Evolutionary conservation across 2,888 invertebrate genomes (phyloP), one percentile per base, ranked within the genome.

Genomic region (Thumatha senex): DNA sequence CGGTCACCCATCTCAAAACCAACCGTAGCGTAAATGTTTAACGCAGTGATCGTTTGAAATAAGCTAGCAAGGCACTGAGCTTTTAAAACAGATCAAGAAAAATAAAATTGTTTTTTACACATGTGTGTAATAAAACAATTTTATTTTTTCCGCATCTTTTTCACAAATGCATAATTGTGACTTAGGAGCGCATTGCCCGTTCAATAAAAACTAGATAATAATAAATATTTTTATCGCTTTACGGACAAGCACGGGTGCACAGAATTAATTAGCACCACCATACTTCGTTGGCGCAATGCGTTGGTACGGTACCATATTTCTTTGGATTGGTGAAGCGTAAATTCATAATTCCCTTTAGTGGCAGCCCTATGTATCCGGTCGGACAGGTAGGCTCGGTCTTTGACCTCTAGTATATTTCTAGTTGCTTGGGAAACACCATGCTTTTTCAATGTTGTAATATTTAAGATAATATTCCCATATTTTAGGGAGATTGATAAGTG

Each of bases 281-380:
- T 48, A 13, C 34, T 40, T 46, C 48, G 35, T n/a, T n/a, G n/a
- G n/a, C n/a, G n/a, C n/a, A n/a, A n/a, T 46, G 36, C 49, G 5
- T 4, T 24, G 18, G 18, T 24, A 24, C 18, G 18, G 18, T 24
- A 24, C 18, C 3, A 24, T 24, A 4, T 24, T 24, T 24, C 60
- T 56, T 48, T 58, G 61, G 47, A n/a, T 51, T 69, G 60, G 48
- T 64, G 63, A 63, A 66, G 75, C 77, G 72, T 76, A 67, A 51
- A 47, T 70, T 71, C 61, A 71, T 75, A 64, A 71, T 77, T 76
- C 70, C 72, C 64, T 61, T 51, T 35, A 49, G 66, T 74, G 78
- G 76, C 75, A 80, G 80, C 86, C 85, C 86, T 85, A 76, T 69
- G 70, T 66, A 70, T 87, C 89, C 87, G 84, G 85, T 77, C 73